phyloP scores from a whole-genome alignment of 2,797 vertebrate genomes.

The Fistularia commersonii region DNA sequence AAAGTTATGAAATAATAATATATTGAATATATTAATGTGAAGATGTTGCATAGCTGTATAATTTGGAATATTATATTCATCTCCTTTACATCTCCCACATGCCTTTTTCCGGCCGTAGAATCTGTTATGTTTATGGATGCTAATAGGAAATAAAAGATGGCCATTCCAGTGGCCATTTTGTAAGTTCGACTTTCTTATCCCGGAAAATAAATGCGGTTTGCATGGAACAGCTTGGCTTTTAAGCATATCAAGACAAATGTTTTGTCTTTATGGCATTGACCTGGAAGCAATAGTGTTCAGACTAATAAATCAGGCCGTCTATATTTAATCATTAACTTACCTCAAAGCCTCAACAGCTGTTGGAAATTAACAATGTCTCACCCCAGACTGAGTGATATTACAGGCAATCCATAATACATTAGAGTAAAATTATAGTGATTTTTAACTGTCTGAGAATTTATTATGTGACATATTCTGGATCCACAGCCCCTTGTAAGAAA shows the following conservation, averaged over 20 bases:
- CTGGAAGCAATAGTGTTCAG: constrained; percentile 96
- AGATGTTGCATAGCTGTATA: constrained; percentile 17
- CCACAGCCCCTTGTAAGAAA: constrained; percentile 90
- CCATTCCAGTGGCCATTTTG: constrained; percentile 60
- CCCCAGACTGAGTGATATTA: constrained; percentile 96
- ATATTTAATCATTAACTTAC: constrained; percentile 99
- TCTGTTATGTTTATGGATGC: constrained; percentile 49
- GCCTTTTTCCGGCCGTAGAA: constrained; percentile 15
- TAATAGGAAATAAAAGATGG: constrained; percentile 63
- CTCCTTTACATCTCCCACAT: constrained; percentile 8
- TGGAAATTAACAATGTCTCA: constrained; percentile 99
- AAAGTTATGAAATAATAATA: constrained; percentile 5
- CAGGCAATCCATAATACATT: constrained; percentile 99
- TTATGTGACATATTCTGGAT: constrained; percentile 95
- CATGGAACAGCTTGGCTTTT: constrained; percentile 90
- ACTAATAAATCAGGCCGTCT: constrained; percentile 99
- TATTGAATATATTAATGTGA: constrained; percentile 12
- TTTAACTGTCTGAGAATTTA: constrained; percentile 99
- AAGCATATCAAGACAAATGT: constrained; percentile 98
- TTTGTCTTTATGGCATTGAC: constrained; percentile 99
- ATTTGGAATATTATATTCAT: constrained; percentile 21
- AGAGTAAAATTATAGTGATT: constrained; percentile 99
- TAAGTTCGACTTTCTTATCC: constrained; percentile 68
- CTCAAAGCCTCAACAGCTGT: constrained; percentile 98
- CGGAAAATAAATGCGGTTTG: constrained; percentile 83